Base-by-base conservation (phyloP, 2,888 invertebrate species). In the Agrypnus murinus region DNA sequence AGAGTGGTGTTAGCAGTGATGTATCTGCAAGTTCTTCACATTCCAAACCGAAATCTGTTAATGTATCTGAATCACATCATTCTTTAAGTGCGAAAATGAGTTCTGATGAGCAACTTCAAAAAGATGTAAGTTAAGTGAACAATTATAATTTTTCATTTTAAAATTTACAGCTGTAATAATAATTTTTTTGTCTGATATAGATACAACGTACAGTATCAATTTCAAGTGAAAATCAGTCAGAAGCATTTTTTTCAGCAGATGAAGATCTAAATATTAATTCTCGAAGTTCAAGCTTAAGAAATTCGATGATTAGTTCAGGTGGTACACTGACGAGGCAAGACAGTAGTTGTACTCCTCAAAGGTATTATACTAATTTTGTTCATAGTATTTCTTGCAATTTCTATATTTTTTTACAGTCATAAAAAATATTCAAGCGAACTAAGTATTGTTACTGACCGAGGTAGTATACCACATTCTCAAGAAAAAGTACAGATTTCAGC, bases 191-290 rank as follows among this genome's bases (percentile, higher is more conserved):
- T 31, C 2, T 25, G n/a, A 14, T 74, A 14, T 70, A 87, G 84
- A 92, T 92, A 0, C 94, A 95, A 84, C 88, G 96, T 78, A 95
- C 96, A 0, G 92, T 94, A 81, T 96, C 95, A 0, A 91, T 96
- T 82, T 94, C 94, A 0, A 95, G 95, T 71, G 95, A 96, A 84
- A 96, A 96, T 84, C 95, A 94, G 79, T 95, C 95, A 0, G 97
- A 97, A 85, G 93, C 94, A 60, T 97, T 96, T 86, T 97, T 95
- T 83, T 97, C 97, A 0, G 97, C 97, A 0, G 96, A 97, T 81
- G 97, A 97, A 85, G 97, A 96, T 77, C 89, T 93, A 78, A 87
- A 88, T 77, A 83, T 87, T 38, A 91, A 90, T 19, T 92, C 92
- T 78, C 87, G 91, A 9, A 91, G 91, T 15, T 92, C 92, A 0